Evolutionary conservation across 2,113 vertebrate genomes (phyloP), one percentile per base, ranked within the genome.

Genomic region (Brienomyrus brachyistius): DNA sequence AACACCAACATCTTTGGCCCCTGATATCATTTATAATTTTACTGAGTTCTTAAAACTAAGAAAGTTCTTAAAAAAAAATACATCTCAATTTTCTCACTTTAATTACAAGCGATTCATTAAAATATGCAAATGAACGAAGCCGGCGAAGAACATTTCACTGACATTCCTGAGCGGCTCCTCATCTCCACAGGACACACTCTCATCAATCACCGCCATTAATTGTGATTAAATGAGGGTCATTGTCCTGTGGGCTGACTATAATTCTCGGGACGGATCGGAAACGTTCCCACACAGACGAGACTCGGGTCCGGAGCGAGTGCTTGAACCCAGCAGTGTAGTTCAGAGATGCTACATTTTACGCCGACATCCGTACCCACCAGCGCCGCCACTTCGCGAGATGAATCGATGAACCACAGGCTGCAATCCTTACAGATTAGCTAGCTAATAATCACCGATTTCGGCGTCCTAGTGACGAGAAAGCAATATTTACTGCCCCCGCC

Each of bases 191-290:
- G 43, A 54, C 50, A 89, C 31, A 83, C 52, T 52, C 45, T 51
- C 48, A 89, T 89, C 48, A 47, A 89, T 89, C 70, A 89, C 50
- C 48, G 43, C 74, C n/a, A 82, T 82, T 89, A 82, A 89, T 89
- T 89, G 66, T 89, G 74, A 89, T 89, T 89, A 89, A 89, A 89
- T 13, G 50, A 48, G 70, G 88, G 74, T 82, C 88, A 89, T 27
- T 82, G 48, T 89, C 50, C 50, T 89, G 88, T 89, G 74, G 74
- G 56, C 21, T 45, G 56, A 31, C 35, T 43, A 56, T n/a, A 62
- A 66, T 88, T 66, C 21, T 40, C 27, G 10, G 87, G 35, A 88
- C 1, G 43, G 43, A 62, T 66, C 10, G 19, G 54, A 66, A 47
- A 6, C 23, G 7, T 19, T 45, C 21, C 54, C 5, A 21, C 8